Conservation (phyloP, 2,113 vertebrate genomes). For the Balaeniceps rex region DNA sequence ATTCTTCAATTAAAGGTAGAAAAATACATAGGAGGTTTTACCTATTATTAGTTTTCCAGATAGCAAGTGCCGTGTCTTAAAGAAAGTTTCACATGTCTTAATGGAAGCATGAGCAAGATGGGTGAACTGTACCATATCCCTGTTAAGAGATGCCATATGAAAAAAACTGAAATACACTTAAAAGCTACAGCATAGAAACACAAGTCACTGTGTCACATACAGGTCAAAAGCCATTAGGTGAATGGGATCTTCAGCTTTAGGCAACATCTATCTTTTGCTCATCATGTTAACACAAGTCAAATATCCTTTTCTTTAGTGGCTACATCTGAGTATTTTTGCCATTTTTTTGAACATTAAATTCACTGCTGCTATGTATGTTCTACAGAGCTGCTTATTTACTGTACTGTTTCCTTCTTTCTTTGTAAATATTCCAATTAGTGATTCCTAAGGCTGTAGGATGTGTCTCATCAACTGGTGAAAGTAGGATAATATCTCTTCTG, state of each 20-base stretch:
- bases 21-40: background rate
- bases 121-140: background rate
- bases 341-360: background rate
- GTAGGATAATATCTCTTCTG: conserved; percentile 47
- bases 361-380: background rate
- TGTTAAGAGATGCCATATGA: background rate
- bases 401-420: conserved; percentile 36
- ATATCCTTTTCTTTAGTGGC: background rate
- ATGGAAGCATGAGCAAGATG: background rate
- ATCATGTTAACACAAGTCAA: background rate
- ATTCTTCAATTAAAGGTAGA: background rate
- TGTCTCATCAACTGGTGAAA: conserved; percentile 50
- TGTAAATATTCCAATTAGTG: conserved; percentile 50
- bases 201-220: background rate
- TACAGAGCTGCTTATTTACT: conserved; percentile 9
- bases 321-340: background rate
- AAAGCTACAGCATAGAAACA: background rate
- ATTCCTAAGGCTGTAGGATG: conserved; percentile 45
- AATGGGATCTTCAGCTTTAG: background rate
- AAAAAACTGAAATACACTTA: background rate
- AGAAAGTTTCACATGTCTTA: background rate
- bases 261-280: background rate
- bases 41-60: background rate
- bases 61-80: background rate
- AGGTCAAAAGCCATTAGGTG: background rate